Conservation (phyloP, 2,888 invertebrate genomes). For the Erebia aethiops region DNA sequence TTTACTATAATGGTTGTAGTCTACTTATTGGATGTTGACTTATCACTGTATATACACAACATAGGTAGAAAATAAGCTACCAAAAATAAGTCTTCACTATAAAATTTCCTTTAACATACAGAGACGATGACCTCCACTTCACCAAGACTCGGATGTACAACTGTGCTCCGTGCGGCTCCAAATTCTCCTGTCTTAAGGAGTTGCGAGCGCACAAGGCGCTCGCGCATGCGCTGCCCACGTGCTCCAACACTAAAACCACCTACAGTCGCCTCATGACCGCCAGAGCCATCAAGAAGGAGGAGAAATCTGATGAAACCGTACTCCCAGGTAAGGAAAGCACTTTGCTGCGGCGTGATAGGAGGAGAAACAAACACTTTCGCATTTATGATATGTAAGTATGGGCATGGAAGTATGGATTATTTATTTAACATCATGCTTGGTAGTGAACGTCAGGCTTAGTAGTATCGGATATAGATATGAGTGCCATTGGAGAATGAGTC, state of each 20-base stretch:
- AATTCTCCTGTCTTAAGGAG: constrained; percentile 84
- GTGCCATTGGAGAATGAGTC: too few species aligned
- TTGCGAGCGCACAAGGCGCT: constrained; percentile 84
- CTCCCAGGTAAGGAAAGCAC: constrained; percentile 49
- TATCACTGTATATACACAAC: too few species aligned
- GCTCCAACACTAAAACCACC: constrained; percentile 52
- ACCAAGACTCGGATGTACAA: constrained; percentile 69
- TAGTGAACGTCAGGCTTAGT: too few species aligned
- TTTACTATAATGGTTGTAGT: too few species aligned
- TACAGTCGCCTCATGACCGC: constrained; percentile 63
- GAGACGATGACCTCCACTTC: constrained; percentile 58
- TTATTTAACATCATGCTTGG: too few species aligned
- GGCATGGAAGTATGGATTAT: too few species aligned
- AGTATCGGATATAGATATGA: too few species aligned
- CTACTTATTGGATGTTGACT: too few species aligned
- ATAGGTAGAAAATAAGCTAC: too few species aligned
- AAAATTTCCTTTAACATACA: constrained; percentile 41
- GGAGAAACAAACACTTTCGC: too few species aligned
- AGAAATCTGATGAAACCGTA: constrained; percentile 50
- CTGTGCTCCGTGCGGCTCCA: constrained; percentile 83
- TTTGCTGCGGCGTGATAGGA: too few species aligned
- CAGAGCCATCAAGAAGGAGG: constrained; percentile 75
- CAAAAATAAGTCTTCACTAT: background rate
- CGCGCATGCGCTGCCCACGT: constrained; percentile 71
- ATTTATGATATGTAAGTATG: too few species aligned